Evolutionary conservation across 2,113 vertebrate genomes (phyloP).

Genomic region (Pangasianodon gigas): DNA sequence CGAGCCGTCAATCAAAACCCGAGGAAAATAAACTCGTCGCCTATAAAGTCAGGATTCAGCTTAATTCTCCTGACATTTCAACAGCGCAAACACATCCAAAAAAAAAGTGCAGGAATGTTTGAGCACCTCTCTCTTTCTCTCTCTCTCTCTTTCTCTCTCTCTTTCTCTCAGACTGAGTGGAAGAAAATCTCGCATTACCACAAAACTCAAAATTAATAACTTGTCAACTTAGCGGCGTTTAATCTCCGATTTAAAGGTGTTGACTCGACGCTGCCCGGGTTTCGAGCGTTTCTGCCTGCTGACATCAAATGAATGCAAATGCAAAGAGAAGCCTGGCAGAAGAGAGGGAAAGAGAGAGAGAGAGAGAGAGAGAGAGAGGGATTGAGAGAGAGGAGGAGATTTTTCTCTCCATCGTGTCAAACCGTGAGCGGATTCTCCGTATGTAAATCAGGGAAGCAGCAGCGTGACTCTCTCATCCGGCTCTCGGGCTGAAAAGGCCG

Average conservation of each 20-base stretch:
- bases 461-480: not conserved
- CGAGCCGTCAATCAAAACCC: not conserved
- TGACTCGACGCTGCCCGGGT: constrained; percentile 11
- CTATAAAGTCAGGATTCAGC: not conserved
- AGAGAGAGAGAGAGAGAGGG: not conserved
- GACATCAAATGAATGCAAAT: constrained; percentile 15
- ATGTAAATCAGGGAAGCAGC: constrained; percentile 20
- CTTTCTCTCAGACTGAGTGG: not conserved
- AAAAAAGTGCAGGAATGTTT: not conserved
- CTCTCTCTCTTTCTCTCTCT: not conserved
- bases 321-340: not conserved
- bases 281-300: constrained; percentile 12
- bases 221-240: constrained; percentile 34
- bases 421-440: constrained; percentile 1
- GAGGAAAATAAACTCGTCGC: constrained; percentile 1
- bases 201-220: constrained; percentile 38
- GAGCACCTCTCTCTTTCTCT: not conserved
- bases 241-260: constrained; percentile 41
- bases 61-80: constrained; percentile 11
- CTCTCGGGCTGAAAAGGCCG: not conserved
- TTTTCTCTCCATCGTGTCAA: constrained; percentile 18
- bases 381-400: not conserved
- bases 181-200: constrained; percentile 27
- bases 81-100: not conserved
- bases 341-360: not conserved